Evolutionary conservation across 2,113 vertebrate species (phyloP).

Genomic region (Zosterops borbonicus): DNA sequence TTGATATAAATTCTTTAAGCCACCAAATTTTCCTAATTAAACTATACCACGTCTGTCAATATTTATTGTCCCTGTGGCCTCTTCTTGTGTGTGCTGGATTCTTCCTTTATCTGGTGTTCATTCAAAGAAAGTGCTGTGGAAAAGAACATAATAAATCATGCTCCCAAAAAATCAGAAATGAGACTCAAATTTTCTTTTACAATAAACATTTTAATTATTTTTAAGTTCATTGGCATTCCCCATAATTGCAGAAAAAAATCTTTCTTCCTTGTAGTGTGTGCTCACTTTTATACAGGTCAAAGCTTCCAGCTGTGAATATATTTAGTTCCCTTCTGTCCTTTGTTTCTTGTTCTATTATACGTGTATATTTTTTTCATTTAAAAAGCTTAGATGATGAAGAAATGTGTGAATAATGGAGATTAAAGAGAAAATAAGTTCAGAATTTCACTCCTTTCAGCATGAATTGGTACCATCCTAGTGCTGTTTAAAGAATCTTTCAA

Average conservation of each 20-base stretch:
- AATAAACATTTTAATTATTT: not conserved
- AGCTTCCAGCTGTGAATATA: not conserved
- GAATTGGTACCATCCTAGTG: not conserved
- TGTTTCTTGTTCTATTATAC: not conserved
- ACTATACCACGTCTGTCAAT: fast-evolving
- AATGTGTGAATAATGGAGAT: not conserved
- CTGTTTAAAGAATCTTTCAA: not conserved
- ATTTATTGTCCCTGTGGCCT: not conserved
- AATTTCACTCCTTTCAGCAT: not conserved
- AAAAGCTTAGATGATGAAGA: not conserved
- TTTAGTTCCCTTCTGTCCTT: not conserved
- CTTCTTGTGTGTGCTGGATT: not conserved
- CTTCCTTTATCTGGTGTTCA: not conserved
- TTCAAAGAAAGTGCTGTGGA: not conserved
- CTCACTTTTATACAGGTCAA: not conserved
- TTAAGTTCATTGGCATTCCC: not conserved
- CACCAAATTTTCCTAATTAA: not conserved
- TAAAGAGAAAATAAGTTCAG: not conserved
- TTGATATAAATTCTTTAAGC: not conserved
- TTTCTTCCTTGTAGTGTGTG: not conserved
- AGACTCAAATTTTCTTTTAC: not conserved
- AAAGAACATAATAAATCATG: not conserved
- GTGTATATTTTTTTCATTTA: not conserved
- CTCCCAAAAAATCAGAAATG: not conserved
- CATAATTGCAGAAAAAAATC: not conserved